Evolutionary conservation across 2,888 invertebrate species (phyloP).

Genomic region (Hybos culiciformis): DNA sequence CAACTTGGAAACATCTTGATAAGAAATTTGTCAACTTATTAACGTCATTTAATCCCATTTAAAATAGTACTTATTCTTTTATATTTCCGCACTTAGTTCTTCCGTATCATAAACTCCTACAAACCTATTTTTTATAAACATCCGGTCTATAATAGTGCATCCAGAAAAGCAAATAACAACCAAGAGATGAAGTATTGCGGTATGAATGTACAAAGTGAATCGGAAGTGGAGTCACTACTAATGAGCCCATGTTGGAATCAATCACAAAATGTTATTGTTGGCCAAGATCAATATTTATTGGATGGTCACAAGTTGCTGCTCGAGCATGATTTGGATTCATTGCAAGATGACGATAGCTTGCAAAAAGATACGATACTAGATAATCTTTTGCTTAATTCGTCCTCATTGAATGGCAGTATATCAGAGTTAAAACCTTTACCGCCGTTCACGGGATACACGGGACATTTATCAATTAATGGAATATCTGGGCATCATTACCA

Average conservation of each 20-base stretch:
- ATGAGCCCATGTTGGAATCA: constrained; percentile 59
- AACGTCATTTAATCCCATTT: no score
- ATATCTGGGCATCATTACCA: constrained; percentile 80
- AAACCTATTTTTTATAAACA: no score
- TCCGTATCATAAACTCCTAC: no score
- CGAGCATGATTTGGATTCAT: constrained; percentile 43
- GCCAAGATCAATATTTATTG: constrained; percentile 39
- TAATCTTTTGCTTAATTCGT: constrained; percentile 43
- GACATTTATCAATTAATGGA: constrained; percentile 74
- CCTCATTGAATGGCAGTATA: constrained; percentile 44
- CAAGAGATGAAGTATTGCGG: constrained; percentile 49
- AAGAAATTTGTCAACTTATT: no score
- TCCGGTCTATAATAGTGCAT: no score
- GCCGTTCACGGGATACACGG: constrained; percentile 75
- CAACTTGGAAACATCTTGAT: no score
- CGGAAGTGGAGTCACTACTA: constrained; percentile 56
- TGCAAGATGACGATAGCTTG: constrained; percentile 36
- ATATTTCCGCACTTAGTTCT: no score
- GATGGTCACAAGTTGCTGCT: constrained; percentile 42
- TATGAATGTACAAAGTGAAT: constrained; percentile 38
- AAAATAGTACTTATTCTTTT: no score
- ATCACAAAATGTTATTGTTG: constrained; percentile 32
- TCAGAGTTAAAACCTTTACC: constrained; percentile 77
- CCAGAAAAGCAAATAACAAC: no score
- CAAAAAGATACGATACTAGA: constrained; percentile 45